Base-by-base conservation (phyloP, 2,113 vertebrate species). In the Vicugna pacos region DNA sequence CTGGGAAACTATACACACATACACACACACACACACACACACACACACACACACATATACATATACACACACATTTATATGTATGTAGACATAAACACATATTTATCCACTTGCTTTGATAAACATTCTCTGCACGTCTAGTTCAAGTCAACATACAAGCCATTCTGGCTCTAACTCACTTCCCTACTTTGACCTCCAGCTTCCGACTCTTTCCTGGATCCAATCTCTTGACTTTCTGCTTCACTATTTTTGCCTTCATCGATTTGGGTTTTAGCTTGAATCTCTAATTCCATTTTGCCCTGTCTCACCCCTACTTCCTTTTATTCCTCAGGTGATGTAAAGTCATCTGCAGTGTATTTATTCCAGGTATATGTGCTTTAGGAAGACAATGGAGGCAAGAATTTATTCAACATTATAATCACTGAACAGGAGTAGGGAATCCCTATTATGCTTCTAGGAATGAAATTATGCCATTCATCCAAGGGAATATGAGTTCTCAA, bases 401-500 rank as follows among this genome's bases (percentile, higher is more conserved):
- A 77, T 81, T 50, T 54, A 67, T 72, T 70, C 81, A 58, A 79
- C 32, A 19, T 69, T 81, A 46, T 67, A 52, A 42, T 84, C 50
- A 4, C 80, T 72, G 69, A 80, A 56, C 11, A 24, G 42, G n/a
- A 64, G 73, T 58, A 93, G 81, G 72, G 62, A 95, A 58, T 85
- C 52, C 81, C 81, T 54, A 50, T 30, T 76, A 50, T 46, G n/a
- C 56, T 67, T 93, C 76, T 90, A 82, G 82, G 94, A 96, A 90
- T 81, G 65, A 92, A 92, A 86, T n/a, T 46, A 85, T 32, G 76
- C 70, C 52, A 30, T 72, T 86, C 72, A 20, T 84, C 85, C 26
- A 46, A 88, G 56, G 64, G 60, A 94, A 93, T 56, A 64, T 8
- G 52, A 95, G 72, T 91, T 89, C 87, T 94, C 94, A 94, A 64